Evolutionary conservation across 2,113 vertebrate species (phyloP).

Genomic region (Nothoprocta pentlandii): DNA sequence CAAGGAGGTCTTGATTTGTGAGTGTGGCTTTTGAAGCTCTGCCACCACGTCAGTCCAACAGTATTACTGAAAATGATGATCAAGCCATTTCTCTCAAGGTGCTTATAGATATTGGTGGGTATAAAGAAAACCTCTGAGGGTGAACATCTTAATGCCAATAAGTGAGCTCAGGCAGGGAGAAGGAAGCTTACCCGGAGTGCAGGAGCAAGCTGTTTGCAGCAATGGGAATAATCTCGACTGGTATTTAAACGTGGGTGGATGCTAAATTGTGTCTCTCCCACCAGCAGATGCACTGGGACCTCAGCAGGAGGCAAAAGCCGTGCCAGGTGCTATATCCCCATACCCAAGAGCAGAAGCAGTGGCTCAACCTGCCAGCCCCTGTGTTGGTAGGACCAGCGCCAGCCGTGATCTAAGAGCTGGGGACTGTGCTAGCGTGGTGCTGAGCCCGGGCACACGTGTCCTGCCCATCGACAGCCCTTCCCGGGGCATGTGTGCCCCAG

Average conservation of each 20-base stretch:
- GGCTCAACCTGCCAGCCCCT: neutral
- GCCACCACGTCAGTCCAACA: neutral
- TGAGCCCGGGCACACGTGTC: neutral
- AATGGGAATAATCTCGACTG: neutral
- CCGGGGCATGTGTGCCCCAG: neutral
- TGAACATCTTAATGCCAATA: neutral
- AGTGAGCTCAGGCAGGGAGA: neutral
- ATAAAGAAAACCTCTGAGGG: neutral
- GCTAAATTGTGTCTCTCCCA: neutral
- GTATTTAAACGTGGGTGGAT: neutral
- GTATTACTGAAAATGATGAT: neutral
- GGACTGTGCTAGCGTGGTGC: accelerated
- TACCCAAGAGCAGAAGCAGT: accelerated
- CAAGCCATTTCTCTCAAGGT: neutral
- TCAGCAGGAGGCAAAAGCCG: neutral
- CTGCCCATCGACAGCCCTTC: neutral
- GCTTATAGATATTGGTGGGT: neutral
- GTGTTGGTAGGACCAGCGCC: neutral
- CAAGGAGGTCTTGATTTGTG: neutral
- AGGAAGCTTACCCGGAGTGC: neutral
- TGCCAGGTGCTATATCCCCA: accelerated
- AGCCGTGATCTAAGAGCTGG: neutral
- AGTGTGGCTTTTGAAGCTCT: neutral
- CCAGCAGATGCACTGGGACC: neutral
- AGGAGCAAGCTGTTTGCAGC: neutral